Percentiles rank a stretch among this genome's conserved stretches.
Evolutionary conservation across 2,797 vertebrate species (phyloP).

Genomic region (Macrochelys suwanniensis): DNA sequence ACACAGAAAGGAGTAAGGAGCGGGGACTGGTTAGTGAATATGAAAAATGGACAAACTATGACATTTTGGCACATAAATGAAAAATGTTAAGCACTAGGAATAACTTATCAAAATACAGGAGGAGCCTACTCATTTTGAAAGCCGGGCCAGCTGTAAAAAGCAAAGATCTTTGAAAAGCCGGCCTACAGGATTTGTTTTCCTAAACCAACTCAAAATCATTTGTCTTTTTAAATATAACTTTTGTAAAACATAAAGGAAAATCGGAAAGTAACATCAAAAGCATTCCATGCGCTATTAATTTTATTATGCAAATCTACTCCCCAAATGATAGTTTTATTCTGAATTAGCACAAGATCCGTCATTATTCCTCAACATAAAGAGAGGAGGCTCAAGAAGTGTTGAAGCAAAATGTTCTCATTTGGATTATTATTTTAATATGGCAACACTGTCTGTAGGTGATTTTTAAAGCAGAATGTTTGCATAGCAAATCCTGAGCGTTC

Average conservation of each 20-base stretch:
- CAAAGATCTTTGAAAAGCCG: constrained; percentile 13
- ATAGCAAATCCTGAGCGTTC: constrained; percentile 52
- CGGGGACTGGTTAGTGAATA: not conserved
- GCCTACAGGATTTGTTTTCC: constrained; percentile 56
- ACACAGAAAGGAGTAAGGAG: not conserved
- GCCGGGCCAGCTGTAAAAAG: constrained; percentile 15
- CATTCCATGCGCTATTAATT: constrained; percentile 70
- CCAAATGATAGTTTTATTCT: constrained; percentile 65
- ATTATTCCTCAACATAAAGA: constrained; percentile 24
- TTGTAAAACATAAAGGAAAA: constrained; percentile 57
- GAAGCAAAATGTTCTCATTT: constrained; percentile 50
- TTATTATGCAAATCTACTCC: constrained; percentile 71
- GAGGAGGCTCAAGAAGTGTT: constrained; percentile 57
- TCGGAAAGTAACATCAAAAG: constrained; percentile 52
- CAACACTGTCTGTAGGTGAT: constrained; percentile 60
- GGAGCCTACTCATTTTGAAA: constrained; percentile 15
- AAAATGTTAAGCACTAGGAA: not conserved
- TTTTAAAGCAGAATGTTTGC: constrained; percentile 66
- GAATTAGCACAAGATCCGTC: constrained; percentile 28
- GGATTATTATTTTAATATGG: constrained; percentile 66
- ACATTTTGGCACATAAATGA: constrained; percentile 17
- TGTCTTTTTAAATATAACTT: constrained; percentile 66
- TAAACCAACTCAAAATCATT: constrained; percentile 64
- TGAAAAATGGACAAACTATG: not conserved
- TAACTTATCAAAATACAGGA: not conserved